Evolutionary conservation across 1,140 invertebrate species (phyloP), one percentile per base, ranked within the genome.

Genomic region (Zaprionus nigranus): DNA sequence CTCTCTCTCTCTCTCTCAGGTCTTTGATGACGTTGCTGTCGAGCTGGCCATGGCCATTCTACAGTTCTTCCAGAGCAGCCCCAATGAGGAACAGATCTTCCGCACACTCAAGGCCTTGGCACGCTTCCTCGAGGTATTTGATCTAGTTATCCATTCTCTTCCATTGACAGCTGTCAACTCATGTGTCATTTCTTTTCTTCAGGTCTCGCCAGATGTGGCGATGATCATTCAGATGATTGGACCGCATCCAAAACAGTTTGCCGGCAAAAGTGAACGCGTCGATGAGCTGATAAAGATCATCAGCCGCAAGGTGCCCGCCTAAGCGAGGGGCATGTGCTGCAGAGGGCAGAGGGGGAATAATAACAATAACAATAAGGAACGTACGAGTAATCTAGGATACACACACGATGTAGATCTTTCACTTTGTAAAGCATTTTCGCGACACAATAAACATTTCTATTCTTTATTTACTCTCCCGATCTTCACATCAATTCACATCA

Each of bases 1-100:
- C 11, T 20, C 20, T 49, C 17, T 17, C 9, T 22, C 0, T 17
- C 4, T 54, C 7, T 4, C 28, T 7, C 90, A 98, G 97, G 97
- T 98, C 17, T 98, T 98, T 93, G 98, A 99, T 92, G 98, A 99
- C 91, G 96, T 98, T 15, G 97, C 97, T 34, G 97, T 98, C 20
- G 98, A 99, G 93, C 92, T 99, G 78, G 96, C 97, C 15, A 98
- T 98, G 96, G 97, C 97, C n/a, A 93, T 98, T 75, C 94, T 98
- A 22, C 97, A 98, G 94, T 98, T 96, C 93, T 96, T 98, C 93
- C 96, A 96, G 79, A 94, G 94, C 56, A 96, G 95, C 85, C 96
- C 97, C 4, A 93, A 94, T 1, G 97, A 98, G 93, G 96, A 98
- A 81, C 95, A 97, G 61, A 93, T 97, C 59, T 97, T 94, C 93